A percentile compares a stretch with the other conserved stretches of the same genome.
phyloP scores from a whole-genome alignment of 1,140 invertebrate genomes.

The roundworm (Caenorhabditis elegans) region WBcel235 BX284604.4:17313001-17313500 shows the following conservation, averaged over 20 bases:
- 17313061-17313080: background rate
- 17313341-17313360: no score
- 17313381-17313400: no score
- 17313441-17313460: background rate
- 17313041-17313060: slow-evolving; percentile 4
- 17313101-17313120: background rate
- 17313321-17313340: no score
- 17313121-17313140: background rate
- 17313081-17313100: background rate
- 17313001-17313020: slow-evolving; percentile 94
- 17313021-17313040: slow-evolving; percentile 82
- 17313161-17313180: background rate
- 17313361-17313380: no score
- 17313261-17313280: no score
- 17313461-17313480: background rate
- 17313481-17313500: background rate
- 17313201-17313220: background rate
- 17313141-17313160: background rate
- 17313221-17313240: no score
- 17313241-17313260: no score
- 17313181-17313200: background rate
- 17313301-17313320: no score
- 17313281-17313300: no score
- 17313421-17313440: background rate
- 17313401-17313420: background rate